These are phyloP conservation scores for Entomobrya proxima DNA, from an alignment of 2,888 invertebrate species.

Conservation along the genomic window DNA sequence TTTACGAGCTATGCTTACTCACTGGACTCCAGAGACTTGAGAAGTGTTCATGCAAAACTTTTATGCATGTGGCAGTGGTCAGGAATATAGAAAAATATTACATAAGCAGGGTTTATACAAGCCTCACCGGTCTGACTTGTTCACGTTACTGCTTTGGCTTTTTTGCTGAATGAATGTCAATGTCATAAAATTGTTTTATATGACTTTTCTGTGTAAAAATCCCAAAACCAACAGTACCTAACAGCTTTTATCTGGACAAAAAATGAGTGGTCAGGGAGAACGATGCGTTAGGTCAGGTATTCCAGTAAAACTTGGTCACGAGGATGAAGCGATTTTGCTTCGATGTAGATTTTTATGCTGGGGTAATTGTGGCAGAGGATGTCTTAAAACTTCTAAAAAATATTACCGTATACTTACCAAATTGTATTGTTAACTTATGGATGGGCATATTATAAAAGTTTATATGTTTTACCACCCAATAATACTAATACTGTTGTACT, in stretches of 20 bases:
- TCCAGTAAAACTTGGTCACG: background rate
- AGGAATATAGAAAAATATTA: too few relatives aligned
- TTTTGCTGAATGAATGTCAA: constrained; percentile 51
- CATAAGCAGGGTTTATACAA: too few relatives aligned
- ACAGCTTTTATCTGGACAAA: background rate
- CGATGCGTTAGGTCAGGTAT: constrained; percentile 49
- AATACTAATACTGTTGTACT: too few relatives aligned
- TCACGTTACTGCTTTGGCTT: background rate
- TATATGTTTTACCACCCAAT: constrained; percentile 43
- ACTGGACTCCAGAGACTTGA: background rate
- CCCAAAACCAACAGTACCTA: background rate
- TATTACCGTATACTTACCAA: constrained; percentile 14
- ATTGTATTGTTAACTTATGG: background rate
- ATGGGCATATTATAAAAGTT: constrained; percentile 7
- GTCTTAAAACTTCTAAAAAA: constrained; percentile 19
- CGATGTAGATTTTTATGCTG: constrained; percentile 13
- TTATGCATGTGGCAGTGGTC: too few relatives aligned
- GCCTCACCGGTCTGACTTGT: background rate
- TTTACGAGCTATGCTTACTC: background rate
- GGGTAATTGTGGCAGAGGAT: background rate
- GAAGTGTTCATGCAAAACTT: background rate
- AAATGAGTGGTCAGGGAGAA: background rate
- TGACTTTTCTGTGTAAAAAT: constrained; percentile 39
- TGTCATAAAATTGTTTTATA: constrained; percentile 47
- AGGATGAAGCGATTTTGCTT: background rate